Percentiles rank a stretch among this genome's conserved stretches.
Evolutionary conservation across 2,888 invertebrate genomes (phyloP).

Genomic region (Cephus nigrinus): DNA sequence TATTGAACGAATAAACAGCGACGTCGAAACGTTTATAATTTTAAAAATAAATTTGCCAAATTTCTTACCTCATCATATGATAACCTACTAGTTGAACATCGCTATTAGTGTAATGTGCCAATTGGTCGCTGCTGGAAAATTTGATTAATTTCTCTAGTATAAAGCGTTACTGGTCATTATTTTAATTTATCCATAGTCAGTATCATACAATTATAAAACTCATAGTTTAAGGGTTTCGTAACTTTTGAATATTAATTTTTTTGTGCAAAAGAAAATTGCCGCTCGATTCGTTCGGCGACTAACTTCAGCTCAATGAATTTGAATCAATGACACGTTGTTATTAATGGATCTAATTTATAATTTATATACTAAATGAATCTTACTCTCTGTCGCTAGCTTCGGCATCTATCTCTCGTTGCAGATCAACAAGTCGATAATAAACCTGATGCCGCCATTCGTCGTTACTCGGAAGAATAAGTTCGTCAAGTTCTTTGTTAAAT

Average conservation of each 20-base stretch:
- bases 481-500: conserved; percentile 66
- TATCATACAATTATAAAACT: neutral
- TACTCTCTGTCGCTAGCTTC: conserved; percentile 40
- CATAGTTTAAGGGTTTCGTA: neutral
- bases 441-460: conserved; percentile 76
- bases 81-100: neutral
- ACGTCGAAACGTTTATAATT: neutral
- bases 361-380: neutral
- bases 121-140: neutral
- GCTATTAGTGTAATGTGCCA: neutral
- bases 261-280: neutral
- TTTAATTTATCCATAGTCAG: neutral
- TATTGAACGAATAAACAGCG: neutral
- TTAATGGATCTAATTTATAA: neutral
- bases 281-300: neutral
- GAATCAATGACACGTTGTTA: neutral
- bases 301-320: neutral
- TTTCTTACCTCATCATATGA: neutral
- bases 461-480: conserved; percentile 77
- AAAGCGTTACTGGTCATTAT: neutral
- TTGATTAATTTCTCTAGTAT: neutral
- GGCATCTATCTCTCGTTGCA: conserved; percentile 70
- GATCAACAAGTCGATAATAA: conserved; percentile 75
- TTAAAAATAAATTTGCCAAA: neutral
- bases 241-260: neutral